phyloP scores from a whole-genome alignment of 2,888 invertebrate genomes.

The Metopia argyrocephala region DNA sequence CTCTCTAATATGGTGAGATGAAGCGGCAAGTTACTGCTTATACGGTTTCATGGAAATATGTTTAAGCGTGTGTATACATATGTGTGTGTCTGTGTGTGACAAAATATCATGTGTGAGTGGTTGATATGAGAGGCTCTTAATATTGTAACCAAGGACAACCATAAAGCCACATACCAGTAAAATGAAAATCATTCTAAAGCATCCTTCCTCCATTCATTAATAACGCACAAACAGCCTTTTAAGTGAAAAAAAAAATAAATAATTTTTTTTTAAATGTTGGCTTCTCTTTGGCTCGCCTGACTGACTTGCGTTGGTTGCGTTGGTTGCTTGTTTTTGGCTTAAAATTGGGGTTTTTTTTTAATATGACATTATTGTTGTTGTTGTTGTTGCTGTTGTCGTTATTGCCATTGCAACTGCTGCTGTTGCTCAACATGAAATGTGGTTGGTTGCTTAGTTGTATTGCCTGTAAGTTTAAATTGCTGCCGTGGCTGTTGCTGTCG shows the following conservation, averaged over 20 bases:
- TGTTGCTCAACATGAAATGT: constrained; percentile 51
- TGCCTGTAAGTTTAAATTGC: constrained; percentile 27
- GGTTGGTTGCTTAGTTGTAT: constrained; percentile 61
- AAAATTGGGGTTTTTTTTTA: constrained; percentile 32
- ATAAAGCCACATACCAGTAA: constrained; percentile 58
- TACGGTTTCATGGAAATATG: constrained; percentile 37
- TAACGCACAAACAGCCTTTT: constrained; percentile 24
- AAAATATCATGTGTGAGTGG: constrained; percentile 56
- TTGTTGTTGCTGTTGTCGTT: too few relatives aligned
- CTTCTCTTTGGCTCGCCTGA: constrained; percentile 33
- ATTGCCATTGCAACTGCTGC: constrained; percentile 23
- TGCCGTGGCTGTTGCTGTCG: constrained; percentile 12
- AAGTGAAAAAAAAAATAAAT: constrained; percentile 17
- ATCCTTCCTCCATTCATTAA: constrained; percentile 13
- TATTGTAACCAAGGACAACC: constrained; percentile 63
- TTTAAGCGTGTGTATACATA: neutral
- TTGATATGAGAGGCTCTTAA: constrained; percentile 61
- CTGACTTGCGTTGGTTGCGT: constrained; percentile 37
- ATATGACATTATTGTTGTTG: constrained; percentile 24
- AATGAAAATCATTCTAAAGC: constrained; percentile 38
- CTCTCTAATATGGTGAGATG: constrained; percentile 47
- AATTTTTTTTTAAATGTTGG: constrained; percentile 49
- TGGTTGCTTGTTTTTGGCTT: constrained; percentile 34
- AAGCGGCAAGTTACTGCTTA: constrained; percentile 10
- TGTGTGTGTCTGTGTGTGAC: constrained; percentile 17